Conservation (phyloP, 1,140 invertebrate genomes). For the Drosophila fuyamai region DNA sequence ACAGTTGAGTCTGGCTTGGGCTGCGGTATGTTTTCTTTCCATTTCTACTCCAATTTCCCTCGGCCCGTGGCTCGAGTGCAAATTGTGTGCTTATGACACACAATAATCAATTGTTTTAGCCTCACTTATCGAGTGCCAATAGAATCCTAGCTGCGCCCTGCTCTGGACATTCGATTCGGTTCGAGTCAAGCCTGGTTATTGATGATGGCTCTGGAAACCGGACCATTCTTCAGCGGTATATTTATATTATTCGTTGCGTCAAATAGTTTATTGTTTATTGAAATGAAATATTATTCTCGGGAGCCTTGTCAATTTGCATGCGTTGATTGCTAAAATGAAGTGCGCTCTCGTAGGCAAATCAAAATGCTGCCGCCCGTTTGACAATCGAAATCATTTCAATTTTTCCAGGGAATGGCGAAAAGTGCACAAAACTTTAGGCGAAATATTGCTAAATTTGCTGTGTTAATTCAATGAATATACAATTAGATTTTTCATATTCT, state of each 20-base stretch:
- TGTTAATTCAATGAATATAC: conserved; percentile 1
- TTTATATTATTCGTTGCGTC: conserved; percentile 62
- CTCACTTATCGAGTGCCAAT: conserved; percentile 37
- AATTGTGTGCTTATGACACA: conserved; percentile 75
- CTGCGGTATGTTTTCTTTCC: conserved; percentile 43
- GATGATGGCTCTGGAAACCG: conserved; percentile 37
- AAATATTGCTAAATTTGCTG: neutral
- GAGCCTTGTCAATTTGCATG: conserved; percentile 63
- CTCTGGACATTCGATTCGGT: conserved; percentile 35
- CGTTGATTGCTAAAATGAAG: conserved; percentile 68
- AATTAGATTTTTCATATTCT: neutral
- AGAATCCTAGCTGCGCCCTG: conserved; percentile 27
- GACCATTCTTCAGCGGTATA: conserved; percentile 1
- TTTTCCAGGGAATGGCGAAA: neutral
- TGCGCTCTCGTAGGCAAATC: conserved; percentile 33
- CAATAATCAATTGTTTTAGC: conserved; percentile 81
- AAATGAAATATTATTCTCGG: conserved; percentile 63
- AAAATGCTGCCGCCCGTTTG: conserved; percentile 8
- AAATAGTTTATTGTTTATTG: conserved; percentile 77
- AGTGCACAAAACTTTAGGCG: neutral
- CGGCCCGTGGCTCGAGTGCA: conserved; percentile 14
- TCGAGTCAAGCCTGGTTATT: conserved; percentile 30
- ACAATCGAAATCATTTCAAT: conserved; percentile 32
- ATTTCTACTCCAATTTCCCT: conserved; percentile 42
- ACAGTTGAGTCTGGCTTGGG: conserved; percentile 61